These are phyloP conservation scores for Drosophila leonis DNA, from an alignment of 2,888 invertebrate genomes.

Conservation along the genomic window DNA sequence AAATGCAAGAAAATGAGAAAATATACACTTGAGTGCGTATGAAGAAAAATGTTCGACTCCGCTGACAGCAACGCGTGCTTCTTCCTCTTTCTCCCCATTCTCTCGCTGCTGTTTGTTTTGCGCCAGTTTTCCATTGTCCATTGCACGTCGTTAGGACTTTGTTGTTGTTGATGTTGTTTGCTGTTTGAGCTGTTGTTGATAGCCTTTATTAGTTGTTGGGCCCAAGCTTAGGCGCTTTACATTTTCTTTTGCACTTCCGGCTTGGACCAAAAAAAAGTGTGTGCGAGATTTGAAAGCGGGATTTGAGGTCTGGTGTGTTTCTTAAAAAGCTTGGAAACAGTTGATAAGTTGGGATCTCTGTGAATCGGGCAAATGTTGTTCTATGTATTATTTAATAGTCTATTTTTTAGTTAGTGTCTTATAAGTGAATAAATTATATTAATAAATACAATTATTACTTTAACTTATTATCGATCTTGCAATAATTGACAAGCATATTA, in stretches of 20 bases:
- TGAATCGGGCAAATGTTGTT: background rate
- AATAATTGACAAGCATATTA: background rate
- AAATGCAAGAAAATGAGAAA: slow-evolving; percentile 82
- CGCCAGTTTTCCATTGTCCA: slow-evolving; percentile 64
- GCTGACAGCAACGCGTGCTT: slow-evolving; percentile 41
- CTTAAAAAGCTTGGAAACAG: slow-evolving; percentile 40
- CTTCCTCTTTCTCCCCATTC: slow-evolving; percentile 17
- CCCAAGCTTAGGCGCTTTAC: slow-evolving; percentile 75
- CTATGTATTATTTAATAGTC: background rate
- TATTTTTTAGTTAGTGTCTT: background rate
- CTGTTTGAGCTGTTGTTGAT: slow-evolving; percentile 82
- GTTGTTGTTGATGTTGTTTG: slow-evolving; percentile 60
- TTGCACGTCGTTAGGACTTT: slow-evolving; percentile 52
- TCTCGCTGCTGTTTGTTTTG: slow-evolving; percentile 50
- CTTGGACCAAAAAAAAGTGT: slow-evolving; percentile 13
- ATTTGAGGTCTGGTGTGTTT: slow-evolving; percentile 40
- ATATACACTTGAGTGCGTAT: slow-evolving; percentile 83
- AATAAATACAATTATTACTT: background rate
- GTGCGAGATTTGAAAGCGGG: slow-evolving; percentile 19
- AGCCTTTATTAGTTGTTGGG: slow-evolving; percentile 81
- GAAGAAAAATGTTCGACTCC: slow-evolving; percentile 66
- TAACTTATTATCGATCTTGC: background rate
- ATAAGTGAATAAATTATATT: background rate
- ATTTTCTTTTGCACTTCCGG: slow-evolving; percentile 60
- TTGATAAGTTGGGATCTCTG: background rate